These are phyloP conservation scores for Carassius auratus DNA, from an alignment of 2,113 vertebrate species.

Conservation along the genomic window DNA sequence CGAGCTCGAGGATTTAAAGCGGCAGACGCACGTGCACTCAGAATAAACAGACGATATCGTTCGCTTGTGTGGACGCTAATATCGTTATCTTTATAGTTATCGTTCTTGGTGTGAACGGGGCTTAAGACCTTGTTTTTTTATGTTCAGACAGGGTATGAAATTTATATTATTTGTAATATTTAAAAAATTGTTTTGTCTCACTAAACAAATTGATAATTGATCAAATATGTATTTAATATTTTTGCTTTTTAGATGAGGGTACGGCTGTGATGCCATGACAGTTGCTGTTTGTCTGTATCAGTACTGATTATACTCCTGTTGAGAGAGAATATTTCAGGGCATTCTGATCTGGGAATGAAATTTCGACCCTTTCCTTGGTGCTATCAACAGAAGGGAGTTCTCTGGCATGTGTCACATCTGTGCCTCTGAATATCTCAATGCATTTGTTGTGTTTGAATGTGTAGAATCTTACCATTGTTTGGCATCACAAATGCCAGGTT, in stretches of 20 bases:
- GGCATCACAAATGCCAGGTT: constrained; percentile 45
- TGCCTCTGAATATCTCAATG: constrained; percentile 15
- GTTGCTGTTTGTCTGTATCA: constrained; percentile 25
- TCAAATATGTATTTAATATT: constrained; percentile 19
- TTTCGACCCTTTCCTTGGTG: constrained; percentile 45
- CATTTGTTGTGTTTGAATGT: neutral
- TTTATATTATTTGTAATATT: neutral
- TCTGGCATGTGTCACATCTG: constrained; percentile 40
- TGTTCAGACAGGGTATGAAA: neutral
- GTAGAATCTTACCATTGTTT: constrained; percentile 32
- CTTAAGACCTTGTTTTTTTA: neutral
- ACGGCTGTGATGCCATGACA: constrained; percentile 35
- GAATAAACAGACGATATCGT: no score
- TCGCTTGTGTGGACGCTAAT: no score
- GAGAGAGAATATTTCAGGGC: constrained; percentile 35
- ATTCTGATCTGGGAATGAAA: constrained; percentile 43
- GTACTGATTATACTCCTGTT: neutral
- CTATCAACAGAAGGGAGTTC: constrained; percentile 36
- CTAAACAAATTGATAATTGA: neutral
- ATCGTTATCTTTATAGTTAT: no score
- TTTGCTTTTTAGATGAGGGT: constrained; percentile 3
- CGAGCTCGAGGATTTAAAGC: no score
- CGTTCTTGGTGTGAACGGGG: no score
- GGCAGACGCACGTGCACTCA: no score
- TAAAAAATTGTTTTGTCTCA: neutral